These are phyloP conservation scores for Nicator chloris DNA, from an alignment of 2,113 vertebrate genomes.

Conservation along the genomic window DNA sequence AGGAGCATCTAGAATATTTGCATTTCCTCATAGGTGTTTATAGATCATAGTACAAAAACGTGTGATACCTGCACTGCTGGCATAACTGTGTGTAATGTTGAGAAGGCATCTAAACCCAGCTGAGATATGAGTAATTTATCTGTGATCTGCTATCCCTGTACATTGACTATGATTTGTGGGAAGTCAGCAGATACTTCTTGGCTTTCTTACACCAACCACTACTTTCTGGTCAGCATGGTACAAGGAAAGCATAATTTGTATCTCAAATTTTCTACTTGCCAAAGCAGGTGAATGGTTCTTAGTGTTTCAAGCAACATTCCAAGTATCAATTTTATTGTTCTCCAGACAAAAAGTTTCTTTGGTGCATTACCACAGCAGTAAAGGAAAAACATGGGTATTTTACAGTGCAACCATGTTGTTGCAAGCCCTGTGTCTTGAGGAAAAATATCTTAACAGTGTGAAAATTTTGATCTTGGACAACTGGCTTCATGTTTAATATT, in stretches of 20 bases:
- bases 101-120: neutral
- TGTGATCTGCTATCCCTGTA: neutral
- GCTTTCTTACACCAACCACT: neutral
- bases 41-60: neutral
- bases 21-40: neutral
- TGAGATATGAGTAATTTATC: neutral
- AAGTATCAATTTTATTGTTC: neutral
- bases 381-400: neutral
- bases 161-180: neutral
- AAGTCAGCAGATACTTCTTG: neutral
- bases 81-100: neutral
- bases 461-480: neutral
- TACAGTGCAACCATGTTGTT: neutral
- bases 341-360: neutral
- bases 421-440: neutral
- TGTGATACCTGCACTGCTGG: neutral
- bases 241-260: neutral
- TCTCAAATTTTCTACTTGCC: neutral
- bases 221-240: neutral
- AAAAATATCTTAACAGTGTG: neutral
- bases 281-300: neutral
- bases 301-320: neutral
- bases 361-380: neutral
- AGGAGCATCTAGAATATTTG: neutral
- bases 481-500: neutral